phyloP scores from a whole-genome alignment of 1,140 invertebrate genomes.

The Wiebesia pumilae region DNA sequence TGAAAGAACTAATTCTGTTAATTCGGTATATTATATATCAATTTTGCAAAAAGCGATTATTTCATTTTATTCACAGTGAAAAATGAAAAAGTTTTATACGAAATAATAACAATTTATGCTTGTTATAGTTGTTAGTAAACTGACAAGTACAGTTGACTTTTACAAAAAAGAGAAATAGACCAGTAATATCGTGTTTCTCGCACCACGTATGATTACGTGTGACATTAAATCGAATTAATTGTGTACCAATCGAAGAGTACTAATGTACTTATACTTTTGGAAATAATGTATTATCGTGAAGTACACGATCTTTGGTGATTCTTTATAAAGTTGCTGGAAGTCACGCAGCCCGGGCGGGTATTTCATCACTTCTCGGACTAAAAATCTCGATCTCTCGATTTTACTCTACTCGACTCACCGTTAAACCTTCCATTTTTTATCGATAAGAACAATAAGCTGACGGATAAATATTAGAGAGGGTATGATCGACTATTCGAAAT shows the following conservation, averaged over 20 bases:
- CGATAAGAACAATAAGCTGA: conserved; percentile 58
- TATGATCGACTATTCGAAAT: conserved; percentile 52
- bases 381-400: conserved; percentile 26
- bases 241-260: background rate
- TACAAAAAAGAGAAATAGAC: background rate
- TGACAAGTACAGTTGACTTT: background rate
- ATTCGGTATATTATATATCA: too few species aligned
- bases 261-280: conserved; percentile 30
- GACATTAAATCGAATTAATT: conserved; percentile 1
- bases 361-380: conserved; percentile 6
- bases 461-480: conserved; percentile 64
- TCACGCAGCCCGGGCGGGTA: background rate
- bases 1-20: too few species aligned
- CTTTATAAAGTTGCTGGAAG: background rate
- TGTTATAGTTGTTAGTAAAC: too few species aligned
- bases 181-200: background rate
- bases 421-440: background rate
- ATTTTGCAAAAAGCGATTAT: too few species aligned
- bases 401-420: background rate
- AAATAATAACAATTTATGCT: too few species aligned
- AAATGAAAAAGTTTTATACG: too few species aligned
- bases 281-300: background rate
- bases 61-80: too few species aligned
- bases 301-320: background rate
- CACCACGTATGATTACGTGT: background rate